Base-by-base conservation (phyloP, 2,888 invertebrate genomes). In the Ceraclea dissimilis region DNA sequence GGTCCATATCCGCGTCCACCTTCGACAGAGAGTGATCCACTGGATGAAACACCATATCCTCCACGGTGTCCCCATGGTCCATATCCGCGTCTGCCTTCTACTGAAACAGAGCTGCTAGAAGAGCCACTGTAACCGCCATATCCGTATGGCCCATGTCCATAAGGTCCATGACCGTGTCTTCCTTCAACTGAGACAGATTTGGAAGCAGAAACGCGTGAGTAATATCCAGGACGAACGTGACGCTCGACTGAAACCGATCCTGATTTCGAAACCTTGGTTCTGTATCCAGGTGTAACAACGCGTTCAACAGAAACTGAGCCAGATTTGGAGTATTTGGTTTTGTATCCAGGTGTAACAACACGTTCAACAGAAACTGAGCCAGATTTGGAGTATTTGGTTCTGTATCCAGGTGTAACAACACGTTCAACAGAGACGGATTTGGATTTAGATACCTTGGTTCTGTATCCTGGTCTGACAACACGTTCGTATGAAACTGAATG, bases 311-410 rank as follows among this genome's bases (percentile, higher is more conserved):
- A 33, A 13, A 10, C 18, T 13, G 21, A 44, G 6, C 11, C 17
- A 8, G 16, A 16, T 33, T 8, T 20, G 31, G 34, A 33, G 21
- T 31, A 20, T 31, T 22, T 44, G 48, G 46, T 39, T 26, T 44
- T 26, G 6, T 13, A 21, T 20, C 57, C 53, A 13, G 49, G 52
- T 21, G 20, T 19, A 2, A 48, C 43, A 21, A 47, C 22, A 11
- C 43, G 8, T 44, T 49, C 52, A 17, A 53, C 31, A 18, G 56
- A 56, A 16, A 47, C 51, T 2, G 58, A 54, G 34, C 22, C 22
- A 50, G 31, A 33, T 33, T 10, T 20, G 20, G 34, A 33, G 21
- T 31, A 26, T 31, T 22, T 44, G 48, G 46, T 39, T 21, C 33
- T 26, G 8, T 13, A 21, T 20, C 57, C 53, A 16, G 49, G 52